These are phyloP conservation scores for Calephelis perditalis DNA, from an alignment of 2,888 invertebrate species.

Conservation along the genomic window DNA sequence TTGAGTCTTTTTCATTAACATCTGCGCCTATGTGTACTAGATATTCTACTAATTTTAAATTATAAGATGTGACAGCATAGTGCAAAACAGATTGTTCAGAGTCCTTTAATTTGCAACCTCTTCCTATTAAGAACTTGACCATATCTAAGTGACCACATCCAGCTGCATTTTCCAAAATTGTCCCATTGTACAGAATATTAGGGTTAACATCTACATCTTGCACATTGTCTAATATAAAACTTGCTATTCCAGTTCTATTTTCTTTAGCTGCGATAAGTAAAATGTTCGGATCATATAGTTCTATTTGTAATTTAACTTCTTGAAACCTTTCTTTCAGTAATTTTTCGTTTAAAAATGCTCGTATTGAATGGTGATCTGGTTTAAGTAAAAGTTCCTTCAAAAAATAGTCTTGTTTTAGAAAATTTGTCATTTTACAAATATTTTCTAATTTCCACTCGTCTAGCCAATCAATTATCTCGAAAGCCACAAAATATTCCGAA, in stretches of 20 bases:
- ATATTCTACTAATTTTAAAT: background rate
- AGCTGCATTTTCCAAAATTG: background rate
- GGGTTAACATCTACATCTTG: background rate
- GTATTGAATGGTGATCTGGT: background rate
- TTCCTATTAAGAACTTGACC: background rate
- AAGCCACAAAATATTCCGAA: constrained; percentile 6
- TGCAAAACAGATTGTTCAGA: background rate
- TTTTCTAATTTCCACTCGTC: background rate
- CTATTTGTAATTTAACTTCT: background rate
- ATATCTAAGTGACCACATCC: background rate
- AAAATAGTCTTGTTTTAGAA: background rate
- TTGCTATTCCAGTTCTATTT: background rate
- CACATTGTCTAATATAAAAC: background rate
- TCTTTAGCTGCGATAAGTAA: background rate
- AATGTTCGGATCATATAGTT: background rate
- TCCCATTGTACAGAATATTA: background rate
- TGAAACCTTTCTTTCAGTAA: background rate
- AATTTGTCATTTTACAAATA: background rate
- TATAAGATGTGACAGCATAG: background rate
- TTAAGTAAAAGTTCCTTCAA: background rate
- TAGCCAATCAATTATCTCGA: constrained; percentile 2
- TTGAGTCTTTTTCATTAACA: background rate
- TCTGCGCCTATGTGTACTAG: background rate
- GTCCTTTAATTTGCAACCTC: background rate
- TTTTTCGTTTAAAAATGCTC: constrained; percentile 10